A percentile compares a stretch with the other conserved stretches of the same genome.
These are phyloP conservation scores for Spicauda simplicius DNA, from an alignment of 2,888 invertebrate species.

Conservation along the genomic window DNA sequence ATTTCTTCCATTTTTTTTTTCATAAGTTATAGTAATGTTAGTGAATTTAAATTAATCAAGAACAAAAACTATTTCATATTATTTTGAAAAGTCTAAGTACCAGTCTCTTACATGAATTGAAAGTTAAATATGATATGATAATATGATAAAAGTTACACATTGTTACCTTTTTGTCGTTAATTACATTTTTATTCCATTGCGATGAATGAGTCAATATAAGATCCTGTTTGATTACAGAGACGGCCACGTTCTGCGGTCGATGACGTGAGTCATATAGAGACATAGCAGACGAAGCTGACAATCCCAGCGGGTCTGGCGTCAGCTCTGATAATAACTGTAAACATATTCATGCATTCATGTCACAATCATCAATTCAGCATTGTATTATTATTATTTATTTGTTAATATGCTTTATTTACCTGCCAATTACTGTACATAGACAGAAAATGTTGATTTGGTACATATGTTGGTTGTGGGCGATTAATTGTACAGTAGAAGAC, in stretches of 20 bases:
- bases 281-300: constrained; percentile 88
- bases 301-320: constrained; percentile 87
- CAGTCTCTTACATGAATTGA: too few species aligned
- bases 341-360: constrained; percentile 58
- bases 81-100: too few species aligned
- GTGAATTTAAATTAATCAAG: too few species aligned
- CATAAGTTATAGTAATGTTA: too few species aligned
- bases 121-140: too few species aligned
- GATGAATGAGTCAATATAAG: constrained; percentile 88
- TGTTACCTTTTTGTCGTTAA: constrained; percentile 72
- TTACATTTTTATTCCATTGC: constrained; percentile 79
- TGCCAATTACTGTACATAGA: constrained; percentile 99
- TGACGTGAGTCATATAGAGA: constrained; percentile 92
- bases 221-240: constrained; percentile 86
- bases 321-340: constrained; percentile 87
- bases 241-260: constrained; percentile 85
- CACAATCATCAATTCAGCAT: constrained; percentile 44
- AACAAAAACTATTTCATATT: too few species aligned
- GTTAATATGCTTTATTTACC: constrained; percentile 68
- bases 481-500: constrained; percentile 97
- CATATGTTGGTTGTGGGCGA: constrained; percentile 97
- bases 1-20: too few species aligned
- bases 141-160: constrained; percentile 2
- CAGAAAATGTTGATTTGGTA: constrained; percentile 93
- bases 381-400: constrained; percentile 36